Percentiles rank a stretch among this genome's conserved stretches.
Evolutionary conservation across 2,797 vertebrate species (phyloP).

Genomic region (Acipenser transmontanus): DNA sequence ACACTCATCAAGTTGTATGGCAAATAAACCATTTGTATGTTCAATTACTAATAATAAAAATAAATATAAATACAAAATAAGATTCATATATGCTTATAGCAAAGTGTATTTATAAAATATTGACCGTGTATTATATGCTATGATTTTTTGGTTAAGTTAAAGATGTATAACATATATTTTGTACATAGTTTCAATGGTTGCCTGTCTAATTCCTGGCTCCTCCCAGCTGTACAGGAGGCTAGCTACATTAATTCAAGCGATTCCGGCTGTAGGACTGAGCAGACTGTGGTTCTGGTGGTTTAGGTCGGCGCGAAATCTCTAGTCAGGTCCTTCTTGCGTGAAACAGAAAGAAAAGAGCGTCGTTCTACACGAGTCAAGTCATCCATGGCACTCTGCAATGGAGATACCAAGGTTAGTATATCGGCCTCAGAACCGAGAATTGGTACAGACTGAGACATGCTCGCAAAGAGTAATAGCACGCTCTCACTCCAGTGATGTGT

Average conservation of each 20-base stretch:
- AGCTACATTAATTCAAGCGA: too few species aligned
- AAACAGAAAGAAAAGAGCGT: conserved; percentile 36
- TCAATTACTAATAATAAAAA: too few species aligned
- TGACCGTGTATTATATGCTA: too few species aligned
- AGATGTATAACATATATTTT: too few species aligned
- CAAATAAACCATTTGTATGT: too few species aligned
- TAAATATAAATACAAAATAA: too few species aligned
- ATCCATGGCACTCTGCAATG: conserved; percentile 93
- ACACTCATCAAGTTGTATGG: too few species aligned
- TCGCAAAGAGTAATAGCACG: background rate
- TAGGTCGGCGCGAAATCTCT: conserved; percentile 38
- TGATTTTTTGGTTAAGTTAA: too few species aligned
- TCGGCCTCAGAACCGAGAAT: conserved; percentile 8
- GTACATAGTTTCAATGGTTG: too few species aligned
- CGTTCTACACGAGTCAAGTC: conserved; percentile 50
- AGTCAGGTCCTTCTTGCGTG: conserved; percentile 24
- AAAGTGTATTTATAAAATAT: too few species aligned
- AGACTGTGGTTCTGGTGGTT: conserved; percentile 23
- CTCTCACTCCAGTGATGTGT: background rate
- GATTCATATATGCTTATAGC: too few species aligned
- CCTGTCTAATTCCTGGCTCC: background rate
- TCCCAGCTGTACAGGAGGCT: background rate
- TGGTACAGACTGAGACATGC: conserved; percentile 4
- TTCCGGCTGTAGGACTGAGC: too few species aligned
- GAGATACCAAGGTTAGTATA: conserved; percentile 92